Evolutionary conservation across 2,888 invertebrate species (phyloP).

Genomic region (Magallana nippona): DNA sequence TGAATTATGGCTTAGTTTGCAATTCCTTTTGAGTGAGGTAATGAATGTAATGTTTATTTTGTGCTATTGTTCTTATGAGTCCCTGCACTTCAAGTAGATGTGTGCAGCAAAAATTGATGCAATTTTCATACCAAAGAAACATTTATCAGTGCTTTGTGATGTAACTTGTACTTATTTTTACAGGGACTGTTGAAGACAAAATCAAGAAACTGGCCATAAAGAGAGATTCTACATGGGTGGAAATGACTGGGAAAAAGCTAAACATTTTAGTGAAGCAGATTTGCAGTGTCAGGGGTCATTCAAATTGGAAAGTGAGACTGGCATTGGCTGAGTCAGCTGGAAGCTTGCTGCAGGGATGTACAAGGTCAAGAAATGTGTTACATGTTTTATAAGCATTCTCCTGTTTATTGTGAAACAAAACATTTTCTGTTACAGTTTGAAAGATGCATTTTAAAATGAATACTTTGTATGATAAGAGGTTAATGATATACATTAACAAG

Average conservation of each 20-base stretch:
- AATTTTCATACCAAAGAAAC: too few species aligned
- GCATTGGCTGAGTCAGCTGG: slow-evolving; percentile 71
- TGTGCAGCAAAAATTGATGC: too few species aligned
- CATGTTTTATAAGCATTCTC: neutral
- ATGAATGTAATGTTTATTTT: too few species aligned
- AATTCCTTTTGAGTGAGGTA: too few species aligned
- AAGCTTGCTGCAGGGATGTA: slow-evolving; percentile 66
- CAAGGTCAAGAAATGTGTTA: slow-evolving; percentile 54
- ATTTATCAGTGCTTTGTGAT: too few species aligned
- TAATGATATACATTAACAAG: too few species aligned
- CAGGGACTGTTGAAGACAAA: slow-evolving; percentile 57
- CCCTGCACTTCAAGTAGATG: too few species aligned
- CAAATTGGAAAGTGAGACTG: slow-evolving; percentile 72
- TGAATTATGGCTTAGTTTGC: too few species aligned
- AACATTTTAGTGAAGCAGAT: slow-evolving; percentile 68
- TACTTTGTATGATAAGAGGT: too few species aligned
- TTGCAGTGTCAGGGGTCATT: slow-evolving; percentile 63
- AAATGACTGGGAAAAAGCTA: slow-evolving; percentile 67
- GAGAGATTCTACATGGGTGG: slow-evolving; percentile 68
- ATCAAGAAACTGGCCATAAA: slow-evolving; percentile 63
- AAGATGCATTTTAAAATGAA: neutral
- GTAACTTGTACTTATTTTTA: neutral
- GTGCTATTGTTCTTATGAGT: too few species aligned
- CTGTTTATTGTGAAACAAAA: neutral
- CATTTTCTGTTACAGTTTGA: neutral